Evolutionary conservation across 2,888 invertebrate species (phyloP), one percentile per base, ranked within the genome.

Genomic region (Vannuccia rotundouncinata): DNA sequence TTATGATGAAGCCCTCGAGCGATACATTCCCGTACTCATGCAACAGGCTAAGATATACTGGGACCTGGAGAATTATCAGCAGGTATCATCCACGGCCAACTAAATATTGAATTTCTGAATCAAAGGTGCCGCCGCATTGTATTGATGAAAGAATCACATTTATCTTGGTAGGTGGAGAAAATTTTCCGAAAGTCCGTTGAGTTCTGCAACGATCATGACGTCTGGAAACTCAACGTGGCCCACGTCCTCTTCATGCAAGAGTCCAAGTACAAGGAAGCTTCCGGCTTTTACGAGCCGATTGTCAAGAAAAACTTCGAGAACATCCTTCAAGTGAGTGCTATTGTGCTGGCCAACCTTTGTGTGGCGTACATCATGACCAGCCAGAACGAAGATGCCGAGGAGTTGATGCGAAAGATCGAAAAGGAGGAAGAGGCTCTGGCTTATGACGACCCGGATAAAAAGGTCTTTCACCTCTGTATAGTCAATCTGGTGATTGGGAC

Each of bases 181-280:
- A 95, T 97, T 83, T 97, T 98, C 87, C 92, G 95, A 31, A 95
- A 96, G 87, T 95, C 95, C 81, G 95, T 95, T 0, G 99, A 99
- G 87, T 98, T 98, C 88, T 98, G 98, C 86, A 95, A 95, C 84
- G 97, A 97, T 85, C 95, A 96, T 84, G 95, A 98, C 84, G 92
- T 93, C 0, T 99, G 98, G 98, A 92, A 95, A 83, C 89, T 99
- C 27, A 99, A 99, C 87, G 97, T 98, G 0, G 99, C 98, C 0
- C 99, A 99, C 87, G 97, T 98, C 0, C 90, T 99, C 0, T 99
- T 98, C 87, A 99, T 99, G 98, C 97, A 98, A 89, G 96, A 96
- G 86, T 95, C 93, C 86, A 98, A 98, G 88, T 99, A 95, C 87
- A 95, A 95, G 86, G 97, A 99, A 89, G 95, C 98, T 0, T 93